Evolutionary conservation across 2,888 invertebrate species (phyloP), one percentile per base, ranked within the genome.

Genomic region (Marasmarcha lunaedactyla): DNA sequence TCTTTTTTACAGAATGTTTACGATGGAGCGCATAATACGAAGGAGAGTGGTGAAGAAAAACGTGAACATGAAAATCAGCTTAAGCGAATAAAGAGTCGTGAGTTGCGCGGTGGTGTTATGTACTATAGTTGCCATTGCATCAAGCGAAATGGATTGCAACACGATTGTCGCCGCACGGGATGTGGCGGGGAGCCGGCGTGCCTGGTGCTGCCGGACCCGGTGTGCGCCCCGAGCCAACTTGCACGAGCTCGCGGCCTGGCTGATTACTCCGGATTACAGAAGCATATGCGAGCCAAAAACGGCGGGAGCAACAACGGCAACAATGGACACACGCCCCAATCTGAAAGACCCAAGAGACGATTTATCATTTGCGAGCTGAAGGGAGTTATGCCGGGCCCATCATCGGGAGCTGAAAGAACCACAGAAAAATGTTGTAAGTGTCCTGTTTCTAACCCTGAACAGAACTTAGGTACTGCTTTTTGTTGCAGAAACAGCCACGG

Each of bases 111-210:
- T 42, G 84, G 87, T 14, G 63, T 84, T 33, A 77, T 87, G 68
- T 81, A 84, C 54, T 79, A 81, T 42, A 85, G 86, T 48, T 87
- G 87, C 53, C 84, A 85, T 52, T 87, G 87, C 55, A 79, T 85
- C 43, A 86, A 85, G 49, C 81, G 86, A 41, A 87, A 87, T 49
- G 87, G 87, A 14, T 69, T 87, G 25, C 87, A 87, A 54, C 87
- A 87, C 50, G 81, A 85, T 44, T 87, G 87, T 55, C 81, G 84
- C 20, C 73, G 86, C 25, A 78, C 78, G 1, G 84, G 79, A 20
- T 85, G 86, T 48, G 78, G 81, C 38, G 86, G 85, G 6, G 72
- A 84, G 44, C 85, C 85, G 0, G 49, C 78, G 3, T 88, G 87
- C 49, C 54, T 85, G 35, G 68, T 70, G 13, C 59, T 84, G 48